Evolutionary conservation across 1,140 invertebrate genomes (phyloP), one percentile per base, ranked within the genome.

Genomic region (Drosophila hydei): DNA sequence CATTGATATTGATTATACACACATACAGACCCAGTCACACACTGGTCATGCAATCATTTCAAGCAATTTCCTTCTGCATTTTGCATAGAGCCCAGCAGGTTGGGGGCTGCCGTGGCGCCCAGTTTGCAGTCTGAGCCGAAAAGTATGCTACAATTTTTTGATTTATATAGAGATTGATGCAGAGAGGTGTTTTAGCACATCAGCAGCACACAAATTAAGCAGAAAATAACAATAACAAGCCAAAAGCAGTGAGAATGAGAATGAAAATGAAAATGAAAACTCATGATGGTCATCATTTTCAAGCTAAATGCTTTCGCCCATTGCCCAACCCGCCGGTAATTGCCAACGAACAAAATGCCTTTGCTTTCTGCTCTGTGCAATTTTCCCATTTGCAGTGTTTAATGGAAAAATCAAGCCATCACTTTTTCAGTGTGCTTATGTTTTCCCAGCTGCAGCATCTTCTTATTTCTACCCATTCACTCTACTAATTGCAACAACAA

Each of bases 401-500:
- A 77, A 77, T 77, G 74, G 71, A 73, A 74, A 75, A 77, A 77
- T 77, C 59, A 85, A 80, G 64, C 81, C 81, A 81, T 85, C 81
- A 85, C 74, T 72, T 45, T 64, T 77, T 69, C 56, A 73, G 63
- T 59, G 71, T 77, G 81, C 81, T 73, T 79, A 70, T 70, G 38
- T 70, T 73, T 64, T 54, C 18, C 60, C 59, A 47, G 50, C 48
- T 43, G 36, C 55, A 8, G 27, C 11, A 5, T 42, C 38, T 19
- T 27, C n/a, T 12, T 55, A 19, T 5, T 9, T 38, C 23, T 9
- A 5, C 50, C 21, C 14, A 21, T 12, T 33, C 30, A 42, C 63
- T 68, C 74, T 81, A 74, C 83, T 85, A 85, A 85, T 85, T 85
- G 81, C 81, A 85, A 81, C 83, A 85, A 85, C 81, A 85, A 85